Base-by-base conservation (phyloP, 2,113 vertebrate genomes). In the Melanocharis versteri region DNA sequence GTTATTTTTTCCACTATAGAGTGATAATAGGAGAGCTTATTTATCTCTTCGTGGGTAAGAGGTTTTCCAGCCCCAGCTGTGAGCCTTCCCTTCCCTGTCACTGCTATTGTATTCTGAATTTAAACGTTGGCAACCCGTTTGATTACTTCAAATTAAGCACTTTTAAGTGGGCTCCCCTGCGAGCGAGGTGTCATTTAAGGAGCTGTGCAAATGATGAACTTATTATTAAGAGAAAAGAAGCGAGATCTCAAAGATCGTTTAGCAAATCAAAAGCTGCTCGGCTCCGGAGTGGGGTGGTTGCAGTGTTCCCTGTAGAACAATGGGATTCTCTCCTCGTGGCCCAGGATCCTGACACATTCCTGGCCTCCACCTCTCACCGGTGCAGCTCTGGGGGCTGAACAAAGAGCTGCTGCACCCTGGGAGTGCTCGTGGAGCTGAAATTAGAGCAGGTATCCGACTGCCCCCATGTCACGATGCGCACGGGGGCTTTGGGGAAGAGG, bases 171-270 rank as follows among this genome's bases (percentile, higher is more conserved):
- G 85, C 77, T 94, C 28, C 18, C 77, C 71, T 95, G 94, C 92
- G 87, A n/a, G 75, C 26, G 42, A 93, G 72, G 28, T 97, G 94
- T 97, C 90, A 94, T 26, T 95, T 95, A 77, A 92, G 82, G 64
- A 90, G 75, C 70, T 75, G 16, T 53, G 20, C 53, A 40, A 47
- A 8, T 2, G 26, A n/a, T 17, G 21, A 72, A 54, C 70, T 58
- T 72, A 72, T 73, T 79, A 56, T 30, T 13, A 28, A 44, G 40
- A 69, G 75, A 89, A 45, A 95, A 68, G 45, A 15, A 44, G 35
- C 5, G 23, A 94, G 65, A 31, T 66, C 78, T 33, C 33, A 30
- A 79, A 39, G 51, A 21, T 80, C 5, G 2, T 28, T 65, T 42
- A 51, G 66, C 78, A 35, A 16, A 50, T 50, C 30, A n/a, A 3